phyloP scores from a whole-genome alignment of 1,140 invertebrate genomes.

The Hyles vespertilio region DNA sequence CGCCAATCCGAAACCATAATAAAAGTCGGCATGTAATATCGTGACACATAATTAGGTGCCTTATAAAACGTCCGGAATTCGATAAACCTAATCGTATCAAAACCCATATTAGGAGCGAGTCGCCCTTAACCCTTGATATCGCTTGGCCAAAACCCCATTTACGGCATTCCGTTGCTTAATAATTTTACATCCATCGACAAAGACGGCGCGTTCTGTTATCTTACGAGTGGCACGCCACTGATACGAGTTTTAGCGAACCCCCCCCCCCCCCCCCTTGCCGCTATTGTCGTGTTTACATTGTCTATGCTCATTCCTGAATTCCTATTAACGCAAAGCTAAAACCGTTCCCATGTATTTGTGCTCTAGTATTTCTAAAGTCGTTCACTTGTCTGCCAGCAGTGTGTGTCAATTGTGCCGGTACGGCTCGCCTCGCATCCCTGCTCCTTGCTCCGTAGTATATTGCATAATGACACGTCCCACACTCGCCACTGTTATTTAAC shows the following conservation, averaged over 20 bases:
- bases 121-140: constrained; percentile 42
- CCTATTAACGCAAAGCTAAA: constrained; percentile 51
- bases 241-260: constrained; percentile 53
- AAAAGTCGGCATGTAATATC: constrained; percentile 12
- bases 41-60: constrained; percentile 22
- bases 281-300: constrained; percentile 72
- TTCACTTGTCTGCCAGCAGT: neutral
- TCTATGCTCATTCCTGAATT: constrained; percentile 65
- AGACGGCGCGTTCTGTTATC: constrained; percentile 63
- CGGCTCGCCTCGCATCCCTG: too few species aligned
- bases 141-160: constrained; percentile 37
- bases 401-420: too few species aligned
- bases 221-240: constrained; percentile 61
- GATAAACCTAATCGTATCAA: constrained; percentile 39
- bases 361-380: neutral
- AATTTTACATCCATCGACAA: constrained; percentile 67
- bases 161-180: constrained; percentile 57
- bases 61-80: constrained; percentile 21
- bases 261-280: constrained; percentile 39
- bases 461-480: too few species aligned
- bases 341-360: constrained; percentile 29
- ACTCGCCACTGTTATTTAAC: too few species aligned
- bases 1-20: neutral
- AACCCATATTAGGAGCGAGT: constrained; percentile 26
- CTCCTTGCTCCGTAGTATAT: too few species aligned